These are phyloP conservation scores for Nestor notabilis DNA, from an alignment of 2,113 vertebrate genomes.

Conservation along the genomic window DNA sequence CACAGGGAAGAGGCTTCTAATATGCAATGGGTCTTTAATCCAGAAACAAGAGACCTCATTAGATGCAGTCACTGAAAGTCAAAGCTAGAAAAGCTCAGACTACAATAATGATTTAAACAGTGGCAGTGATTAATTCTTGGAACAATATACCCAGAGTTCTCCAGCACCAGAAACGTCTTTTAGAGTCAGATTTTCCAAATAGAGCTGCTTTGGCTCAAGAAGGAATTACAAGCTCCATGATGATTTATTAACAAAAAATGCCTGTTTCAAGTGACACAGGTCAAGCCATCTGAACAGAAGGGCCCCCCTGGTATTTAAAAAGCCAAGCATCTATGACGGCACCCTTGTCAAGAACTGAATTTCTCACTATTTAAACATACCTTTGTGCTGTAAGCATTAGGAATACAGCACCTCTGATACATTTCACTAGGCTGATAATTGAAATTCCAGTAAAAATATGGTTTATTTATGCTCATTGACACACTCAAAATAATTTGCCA, in stretches of 20 bases:
- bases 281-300: not conserved
- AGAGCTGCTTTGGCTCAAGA: not conserved
- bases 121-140: not conserved
- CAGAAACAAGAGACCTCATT: not conserved
- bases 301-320: not conserved
- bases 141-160: not conserved
- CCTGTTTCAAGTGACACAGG: not conserved
- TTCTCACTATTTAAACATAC: not conserved
- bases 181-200: not conserved
- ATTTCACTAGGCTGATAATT: not conserved
- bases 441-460: not conserved
- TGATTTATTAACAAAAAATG: not conserved
- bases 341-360: not conserved
- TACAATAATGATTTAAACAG: not conserved
- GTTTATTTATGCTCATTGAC: not conserved
- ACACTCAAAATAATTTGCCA: constrained; percentile 29
- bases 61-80: not conserved
- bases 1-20: not conserved
- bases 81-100: not conserved
- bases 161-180: not conserved
- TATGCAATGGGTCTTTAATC: not conserved
- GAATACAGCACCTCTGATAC: not conserved
- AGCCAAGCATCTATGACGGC: not conserved
- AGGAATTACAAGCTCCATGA: not conserved
- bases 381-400: not conserved